A percentile compares a stretch with the other conserved stretches of the same genome.
Evolutionary conservation across 37 sponge, comb jelly and placozoan genomes (phyloP).

Genomic region (Chondrosia reniformis): DNA sequence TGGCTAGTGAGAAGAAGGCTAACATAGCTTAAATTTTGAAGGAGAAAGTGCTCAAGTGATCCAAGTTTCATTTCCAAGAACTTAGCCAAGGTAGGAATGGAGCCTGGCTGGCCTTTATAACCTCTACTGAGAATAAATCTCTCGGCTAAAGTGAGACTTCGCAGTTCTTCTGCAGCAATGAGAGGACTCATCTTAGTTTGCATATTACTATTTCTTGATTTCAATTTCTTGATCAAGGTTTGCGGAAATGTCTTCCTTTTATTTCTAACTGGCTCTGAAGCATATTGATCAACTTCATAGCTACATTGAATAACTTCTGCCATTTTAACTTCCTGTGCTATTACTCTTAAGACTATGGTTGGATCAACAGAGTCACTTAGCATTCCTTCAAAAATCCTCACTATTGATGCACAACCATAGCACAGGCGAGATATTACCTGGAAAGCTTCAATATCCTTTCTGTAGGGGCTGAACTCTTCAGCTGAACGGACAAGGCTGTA

Average conservation of each 20-base stretch:
- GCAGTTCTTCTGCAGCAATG: neutral
- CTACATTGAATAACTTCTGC: neutral
- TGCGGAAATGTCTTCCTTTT: neutral
- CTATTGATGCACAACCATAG: neutral
- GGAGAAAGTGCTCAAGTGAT: neutral
- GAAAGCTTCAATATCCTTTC: constrained; percentile 2
- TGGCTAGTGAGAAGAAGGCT: neutral
- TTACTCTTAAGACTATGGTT: too few relatives aligned
- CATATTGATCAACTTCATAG: neutral
- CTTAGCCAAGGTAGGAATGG: neutral
- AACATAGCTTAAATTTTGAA: neutral
- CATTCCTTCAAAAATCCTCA: constrained; percentile 16
- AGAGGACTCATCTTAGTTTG: neutral
- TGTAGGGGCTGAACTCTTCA: neutral
- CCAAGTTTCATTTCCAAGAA: neutral
- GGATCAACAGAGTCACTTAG: neutral
- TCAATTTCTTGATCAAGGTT: neutral
- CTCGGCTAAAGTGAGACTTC: neutral
- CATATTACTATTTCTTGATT: neutral
- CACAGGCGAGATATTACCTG: neutral
- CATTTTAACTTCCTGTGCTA: too few relatives aligned
- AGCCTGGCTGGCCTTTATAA: neutral
- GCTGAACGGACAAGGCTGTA: neutral
- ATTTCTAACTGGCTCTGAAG: neutral
- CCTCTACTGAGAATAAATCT: neutral